phyloP scores from a whole-genome alignment of 2,888 invertebrate species.

The Galerucella pusilla region DNA sequence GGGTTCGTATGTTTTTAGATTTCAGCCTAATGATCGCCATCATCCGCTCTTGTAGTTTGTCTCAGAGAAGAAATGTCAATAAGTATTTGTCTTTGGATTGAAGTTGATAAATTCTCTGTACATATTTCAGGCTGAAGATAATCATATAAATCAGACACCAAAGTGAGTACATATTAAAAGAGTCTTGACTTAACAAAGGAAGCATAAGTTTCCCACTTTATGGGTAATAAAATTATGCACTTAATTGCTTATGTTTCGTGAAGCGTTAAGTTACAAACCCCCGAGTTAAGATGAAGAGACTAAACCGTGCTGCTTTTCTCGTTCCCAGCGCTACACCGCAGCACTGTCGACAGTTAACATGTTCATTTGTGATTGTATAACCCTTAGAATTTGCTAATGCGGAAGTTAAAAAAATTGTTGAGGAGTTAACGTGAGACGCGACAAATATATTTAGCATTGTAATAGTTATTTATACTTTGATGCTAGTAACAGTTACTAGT shows the following conservation, averaged over 20 bases:
- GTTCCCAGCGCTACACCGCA: conserved; percentile 56
- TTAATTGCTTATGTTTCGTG: conserved; percentile 64
- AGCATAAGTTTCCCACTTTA: conserved; percentile 61
- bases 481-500: no score
- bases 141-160: background rate
- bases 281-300: conserved; percentile 53
- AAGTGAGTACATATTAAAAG: conserved; percentile 12
- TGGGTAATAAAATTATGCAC: conserved; percentile 65
- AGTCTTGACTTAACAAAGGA: conserved; percentile 48
- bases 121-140: background rate
- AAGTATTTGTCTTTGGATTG: no score
- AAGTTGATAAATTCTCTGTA: no score
- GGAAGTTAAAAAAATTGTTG: conserved; percentile 6
- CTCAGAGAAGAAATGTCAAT: no score
- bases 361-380: conserved; percentile 40
- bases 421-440: background rate
- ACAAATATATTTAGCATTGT: background rate
- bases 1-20: no score
- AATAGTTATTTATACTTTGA: no score
- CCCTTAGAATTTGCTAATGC: conserved; percentile 24
- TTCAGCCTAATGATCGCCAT: no score
- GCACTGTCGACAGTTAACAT: conserved; percentile 48
- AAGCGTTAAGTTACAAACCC: conserved; percentile 62
- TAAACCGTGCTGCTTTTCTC: conserved; percentile 39
- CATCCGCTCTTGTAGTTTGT: no score